Evolutionary conservation across 2,797 vertebrate genomes (phyloP).

Genomic region (Anabas testudineus): DNA sequence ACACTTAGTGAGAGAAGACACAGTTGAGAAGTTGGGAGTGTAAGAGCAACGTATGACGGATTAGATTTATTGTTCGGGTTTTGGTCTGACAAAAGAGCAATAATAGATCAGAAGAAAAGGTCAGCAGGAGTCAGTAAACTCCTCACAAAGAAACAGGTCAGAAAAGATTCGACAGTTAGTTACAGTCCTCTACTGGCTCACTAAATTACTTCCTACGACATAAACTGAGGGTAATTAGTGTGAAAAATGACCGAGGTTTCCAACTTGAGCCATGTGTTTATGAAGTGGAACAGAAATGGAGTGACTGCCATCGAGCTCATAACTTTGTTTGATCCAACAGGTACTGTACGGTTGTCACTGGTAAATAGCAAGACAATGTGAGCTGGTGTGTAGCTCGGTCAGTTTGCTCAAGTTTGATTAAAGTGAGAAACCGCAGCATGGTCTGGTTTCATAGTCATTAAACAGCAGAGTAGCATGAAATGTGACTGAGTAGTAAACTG

Average conservation of each 20-base stretch:
- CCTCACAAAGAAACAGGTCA: constrained; percentile 37
- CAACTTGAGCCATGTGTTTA: constrained; percentile 32
- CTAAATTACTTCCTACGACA: constrained; percentile 49
- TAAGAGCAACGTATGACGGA: constrained; percentile 77
- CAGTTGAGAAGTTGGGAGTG: constrained; percentile 77
- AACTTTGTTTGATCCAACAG: constrained; percentile 35
- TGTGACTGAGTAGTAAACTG: constrained; percentile 39
- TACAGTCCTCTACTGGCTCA: constrained; percentile 15
- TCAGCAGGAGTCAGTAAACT: constrained; percentile 55
- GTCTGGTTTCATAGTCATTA: constrained; percentile 63
- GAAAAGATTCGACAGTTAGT: constrained; percentile 26
- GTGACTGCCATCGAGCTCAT: constrained; percentile 17
- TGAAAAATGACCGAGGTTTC: constrained; percentile 49
- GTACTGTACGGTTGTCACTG: constrained; percentile 24
- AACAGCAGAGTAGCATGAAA: constrained; percentile 47
- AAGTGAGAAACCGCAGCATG: constrained; percentile 43
- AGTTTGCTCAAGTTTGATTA: constrained; percentile 39
- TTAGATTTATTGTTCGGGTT: constrained; percentile 69
- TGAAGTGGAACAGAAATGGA: constrained; percentile 37
- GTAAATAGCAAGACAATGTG: constrained; percentile 24
- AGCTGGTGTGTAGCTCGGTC: constrained; percentile 25
- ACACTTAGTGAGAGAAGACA: constrained; percentile 73
- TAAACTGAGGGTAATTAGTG: constrained; percentile 48
- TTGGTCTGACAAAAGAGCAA: constrained; percentile 63
- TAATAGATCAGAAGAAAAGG: constrained; percentile 70